Conservation (phyloP, 2,113 vertebrate genomes). For the Neogobius melanostomus region DNA sequence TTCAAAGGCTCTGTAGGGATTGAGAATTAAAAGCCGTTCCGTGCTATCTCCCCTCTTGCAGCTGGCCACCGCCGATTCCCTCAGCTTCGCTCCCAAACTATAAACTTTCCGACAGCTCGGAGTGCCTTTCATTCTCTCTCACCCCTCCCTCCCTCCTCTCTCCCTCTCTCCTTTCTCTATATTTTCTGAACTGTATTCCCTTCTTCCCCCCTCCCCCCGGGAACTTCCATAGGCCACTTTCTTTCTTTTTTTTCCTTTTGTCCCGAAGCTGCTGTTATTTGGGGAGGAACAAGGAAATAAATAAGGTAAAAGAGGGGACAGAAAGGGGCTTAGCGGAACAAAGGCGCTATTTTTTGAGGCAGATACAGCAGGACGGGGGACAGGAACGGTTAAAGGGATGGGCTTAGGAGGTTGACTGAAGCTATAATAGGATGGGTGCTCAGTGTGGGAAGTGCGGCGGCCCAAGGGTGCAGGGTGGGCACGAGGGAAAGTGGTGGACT, state of each 20-base stretch:
- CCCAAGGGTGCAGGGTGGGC: background rate
- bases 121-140: conserved; percentile 16
- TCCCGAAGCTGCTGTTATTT: conserved; percentile 58
- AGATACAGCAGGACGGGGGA: conserved; percentile 33
- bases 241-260: conserved; percentile 10
- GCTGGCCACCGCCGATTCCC: conserved; percentile 83
- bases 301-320: conserved; percentile 61
- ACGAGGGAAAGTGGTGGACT: background rate
- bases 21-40: conserved; percentile 86
- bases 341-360: conserved; percentile 61
- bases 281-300: conserved; percentile 65
- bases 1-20: conserved; percentile 87
- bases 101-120: conserved; percentile 75
- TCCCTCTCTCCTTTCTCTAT: conserved; percentile 14
- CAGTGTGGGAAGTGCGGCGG: conserved; percentile 6
- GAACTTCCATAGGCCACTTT: background rate
- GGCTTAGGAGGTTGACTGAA: conserved; percentile 40
- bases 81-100: conserved; percentile 78
- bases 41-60: conserved; percentile 83
- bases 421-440: conserved; percentile 35
- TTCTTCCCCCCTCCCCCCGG: background rate
- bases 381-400: conserved; percentile 23
- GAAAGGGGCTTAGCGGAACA: conserved; percentile 64
- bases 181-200: conserved; percentile 23
- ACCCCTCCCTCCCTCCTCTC: background rate